These are phyloP conservation scores for Callocephalon fimbriatum DNA, from an alignment of 2,113 vertebrate species.

Conservation along the genomic window DNA sequence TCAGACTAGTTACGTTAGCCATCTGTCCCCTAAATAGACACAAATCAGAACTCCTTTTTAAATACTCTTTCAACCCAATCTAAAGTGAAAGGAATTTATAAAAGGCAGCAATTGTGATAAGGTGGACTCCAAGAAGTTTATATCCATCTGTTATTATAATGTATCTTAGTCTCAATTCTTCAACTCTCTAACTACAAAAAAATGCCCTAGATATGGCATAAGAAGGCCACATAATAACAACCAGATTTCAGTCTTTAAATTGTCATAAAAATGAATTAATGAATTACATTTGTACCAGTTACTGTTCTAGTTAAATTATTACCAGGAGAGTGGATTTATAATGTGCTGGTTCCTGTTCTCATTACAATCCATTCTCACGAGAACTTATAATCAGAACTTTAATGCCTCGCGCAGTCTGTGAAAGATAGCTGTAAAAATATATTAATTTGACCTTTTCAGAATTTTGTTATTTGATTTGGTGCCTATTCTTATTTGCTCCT, in stretches of 20 bases:
- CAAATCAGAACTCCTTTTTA: not conserved
- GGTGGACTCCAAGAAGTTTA: not conserved
- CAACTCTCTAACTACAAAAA: not conserved
- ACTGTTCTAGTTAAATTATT: conserved; percentile 68
- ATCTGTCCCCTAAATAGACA: conserved; percentile 16
- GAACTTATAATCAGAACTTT: conserved; percentile 61
- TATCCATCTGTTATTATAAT: not conserved
- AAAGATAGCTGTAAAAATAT: conserved; percentile 53
- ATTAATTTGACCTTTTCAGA: conserved; percentile 64
- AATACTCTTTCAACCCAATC: not conserved
- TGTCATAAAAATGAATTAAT: conserved; percentile 58
- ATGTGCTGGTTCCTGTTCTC: conserved; percentile 59
- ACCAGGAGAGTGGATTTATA: conserved; percentile 62
- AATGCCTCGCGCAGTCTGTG: conserved; percentile 6
- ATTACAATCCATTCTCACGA: conserved; percentile 62
- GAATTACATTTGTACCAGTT: conserved; percentile 58
- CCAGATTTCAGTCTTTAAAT: conserved; percentile 18
- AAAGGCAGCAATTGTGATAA: not conserved
- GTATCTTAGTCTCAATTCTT: not conserved
- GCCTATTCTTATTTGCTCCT: conserved; percentile 17
- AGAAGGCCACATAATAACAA: not conserved
- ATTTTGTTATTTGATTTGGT: conserved; percentile 50
- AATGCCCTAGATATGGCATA: not conserved
- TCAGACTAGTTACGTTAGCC: not conserved
- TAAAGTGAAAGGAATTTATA: not conserved